Conservation (phyloP, 2,797 vertebrate species). For the Heteromormyrus szaboi region DNA sequence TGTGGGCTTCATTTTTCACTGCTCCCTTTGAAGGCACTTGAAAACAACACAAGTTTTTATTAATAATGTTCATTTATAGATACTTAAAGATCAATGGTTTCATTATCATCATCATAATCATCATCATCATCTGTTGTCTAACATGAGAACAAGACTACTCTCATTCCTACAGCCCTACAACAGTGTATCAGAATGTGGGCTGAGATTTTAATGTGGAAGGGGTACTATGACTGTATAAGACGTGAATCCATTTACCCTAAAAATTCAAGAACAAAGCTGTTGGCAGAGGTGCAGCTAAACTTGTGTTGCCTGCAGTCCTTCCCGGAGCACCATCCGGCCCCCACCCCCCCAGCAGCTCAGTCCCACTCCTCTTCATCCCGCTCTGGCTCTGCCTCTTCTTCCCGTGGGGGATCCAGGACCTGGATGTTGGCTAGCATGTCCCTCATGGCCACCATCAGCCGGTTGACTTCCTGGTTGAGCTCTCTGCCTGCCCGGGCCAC, state of each 20-base stretch:
- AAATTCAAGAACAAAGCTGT: neutral
- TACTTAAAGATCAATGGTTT: neutral
- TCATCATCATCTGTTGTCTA: neutral
- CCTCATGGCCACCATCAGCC: conserved; percentile 91
- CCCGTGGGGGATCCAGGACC: conserved; percentile 82
- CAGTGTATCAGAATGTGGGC: neutral
- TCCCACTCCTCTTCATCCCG: conserved; percentile 81
- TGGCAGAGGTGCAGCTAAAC: neutral
- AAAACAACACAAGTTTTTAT: conserved; percentile 1
- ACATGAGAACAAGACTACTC: neutral
- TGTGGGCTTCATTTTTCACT: neutral
- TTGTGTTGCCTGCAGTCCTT: neutral
- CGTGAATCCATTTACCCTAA: neutral
- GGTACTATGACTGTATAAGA: neutral
- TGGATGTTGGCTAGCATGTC: conserved; percentile 97
- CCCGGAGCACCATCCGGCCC: neutral
- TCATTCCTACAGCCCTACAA: neutral
- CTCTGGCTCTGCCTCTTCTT: conserved; percentile 79
- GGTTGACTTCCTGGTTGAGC: conserved; percentile 86
- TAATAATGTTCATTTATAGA: neutral
- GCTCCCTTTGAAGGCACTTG: neutral
- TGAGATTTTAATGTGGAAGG: neutral
- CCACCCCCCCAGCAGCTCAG: conserved; percentile 46
- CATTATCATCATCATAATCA: neutral
- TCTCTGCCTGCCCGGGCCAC: conserved; percentile 78